Base-by-base conservation (phyloP, 2,888 invertebrate genomes). In the Folsomia candida region DNA sequence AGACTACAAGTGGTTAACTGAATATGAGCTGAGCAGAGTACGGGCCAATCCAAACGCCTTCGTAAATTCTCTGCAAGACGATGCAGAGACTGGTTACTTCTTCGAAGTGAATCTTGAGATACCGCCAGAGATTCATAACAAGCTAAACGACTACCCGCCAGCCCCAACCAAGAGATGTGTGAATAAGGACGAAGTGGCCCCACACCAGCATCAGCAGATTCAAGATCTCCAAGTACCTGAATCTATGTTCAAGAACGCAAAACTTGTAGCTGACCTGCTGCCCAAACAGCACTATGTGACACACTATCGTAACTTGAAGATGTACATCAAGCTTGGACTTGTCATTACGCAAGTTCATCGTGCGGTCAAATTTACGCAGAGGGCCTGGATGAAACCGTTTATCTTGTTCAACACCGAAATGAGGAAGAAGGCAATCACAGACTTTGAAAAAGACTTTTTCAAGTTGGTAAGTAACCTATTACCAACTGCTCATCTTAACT, bases 381-480 rank as follows among this genome's bases (percentile, higher is more conserved):
- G 2, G 18, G 22, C 37, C 1, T 72, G 69, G 69, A n/a, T 72
- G 26, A 28, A 57, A 28, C 26, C 51, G n/a, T 72, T 67, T 51
- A 69, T 72, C n/a, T 25, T 26, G 1, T 70, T 70, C 47, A 72
- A 72, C 59, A 67, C 65, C 1, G 18, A 63, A 11, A 20, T 66
- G 25, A 22, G 72, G 37, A 54, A 22, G 78, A n/a, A 66, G 20
- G 61, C 73, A 1, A 70, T n/a, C 1, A 68, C 57, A 20, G 26
- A 58, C 20, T 70, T 69, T 57, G 47, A 57, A 51, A 70, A 70
- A 58, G n/a, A n/a, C n/a, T n/a, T n/a, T n/a, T n/a, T n/a, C n/a
- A n/a, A n/a, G n/a, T n/a, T n/a, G n/a, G n/a, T 62, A 73, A 3
- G 66, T 62, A 47, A 70, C 9, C 47, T 11, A n/a, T n/a, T n/a